Evolutionary conservation across 2,113 vertebrate genomes (phyloP).

Genomic region (Neomonachus schauinslandi): DNA sequence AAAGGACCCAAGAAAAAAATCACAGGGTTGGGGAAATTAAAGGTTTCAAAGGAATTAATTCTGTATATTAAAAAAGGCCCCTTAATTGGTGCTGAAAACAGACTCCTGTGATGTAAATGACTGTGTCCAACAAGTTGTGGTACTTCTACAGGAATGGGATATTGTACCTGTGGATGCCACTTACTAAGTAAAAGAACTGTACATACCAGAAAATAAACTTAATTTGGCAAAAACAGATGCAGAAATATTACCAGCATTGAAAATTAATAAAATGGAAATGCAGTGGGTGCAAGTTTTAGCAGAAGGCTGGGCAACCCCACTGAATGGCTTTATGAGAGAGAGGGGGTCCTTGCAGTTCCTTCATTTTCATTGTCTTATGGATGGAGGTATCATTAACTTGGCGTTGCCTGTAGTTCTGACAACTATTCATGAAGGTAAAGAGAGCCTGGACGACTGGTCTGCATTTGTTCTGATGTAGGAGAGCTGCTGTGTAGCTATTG

Average conservation of each 20-base stretch:
- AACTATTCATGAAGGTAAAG: conserved; percentile 91
- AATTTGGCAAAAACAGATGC: conserved; percentile 95
- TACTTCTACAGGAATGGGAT: conserved; percentile 96
- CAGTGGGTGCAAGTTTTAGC: conserved; percentile 97
- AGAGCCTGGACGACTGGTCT: conserved; percentile 92
- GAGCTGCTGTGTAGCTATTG: conserved; percentile 91
- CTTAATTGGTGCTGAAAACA: conserved; percentile 95
- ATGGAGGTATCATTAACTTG: conserved; percentile 95
- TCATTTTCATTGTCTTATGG: conserved; percentile 97
- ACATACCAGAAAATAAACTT: conserved; percentile 95
- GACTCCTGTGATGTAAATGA: conserved; percentile 96
- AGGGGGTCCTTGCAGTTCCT: conserved; percentile 96
- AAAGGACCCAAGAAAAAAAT: conserved; percentile 97
- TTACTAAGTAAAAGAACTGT: conserved; percentile 96
- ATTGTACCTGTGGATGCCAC: conserved; percentile 96
- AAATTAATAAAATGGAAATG: conserved; percentile 98
- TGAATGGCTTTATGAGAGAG: conserved; percentile 97
- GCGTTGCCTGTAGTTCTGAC: conserved; percentile 95
- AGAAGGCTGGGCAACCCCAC: conserved; percentile 95
- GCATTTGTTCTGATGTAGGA: conserved; percentile 92
- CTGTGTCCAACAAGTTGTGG: conserved; percentile 94
- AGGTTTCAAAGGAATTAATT: conserved; percentile 97
- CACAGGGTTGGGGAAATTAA: conserved; percentile 95
- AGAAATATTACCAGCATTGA: conserved; percentile 91
- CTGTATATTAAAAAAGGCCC: conserved; percentile 89